A percentile compares a stretch with the other conserved stretches of the same genome.
These are phyloP conservation scores for Amphipoea lucens DNA, from an alignment of 2,888 invertebrate species.

Conservation along the genomic window DNA sequence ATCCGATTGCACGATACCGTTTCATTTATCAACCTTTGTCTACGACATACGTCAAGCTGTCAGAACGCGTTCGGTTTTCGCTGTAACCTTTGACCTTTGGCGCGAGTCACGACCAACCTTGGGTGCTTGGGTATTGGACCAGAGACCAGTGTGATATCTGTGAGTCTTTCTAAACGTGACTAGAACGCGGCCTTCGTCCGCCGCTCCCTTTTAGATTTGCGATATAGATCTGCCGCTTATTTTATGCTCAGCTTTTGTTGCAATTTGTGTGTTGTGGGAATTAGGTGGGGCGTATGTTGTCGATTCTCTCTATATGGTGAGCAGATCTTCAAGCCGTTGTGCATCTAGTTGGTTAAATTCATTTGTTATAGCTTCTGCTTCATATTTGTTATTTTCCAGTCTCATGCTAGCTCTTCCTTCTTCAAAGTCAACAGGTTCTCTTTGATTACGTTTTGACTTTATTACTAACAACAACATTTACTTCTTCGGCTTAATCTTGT, in stretches of 20 bases:
- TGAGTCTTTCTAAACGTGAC: constrained; percentile 87
- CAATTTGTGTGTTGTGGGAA: constrained; percentile 72
- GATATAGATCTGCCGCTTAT: constrained; percentile 79
- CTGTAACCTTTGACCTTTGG: constrained; percentile 83
- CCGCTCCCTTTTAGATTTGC: constrained; percentile 84
- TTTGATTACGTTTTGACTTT: neutral
- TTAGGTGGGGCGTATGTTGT: constrained; percentile 51
- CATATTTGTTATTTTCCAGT: no score
- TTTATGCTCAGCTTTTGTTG: constrained; percentile 74
- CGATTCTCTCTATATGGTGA: constrained; percentile 16
- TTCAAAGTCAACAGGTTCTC: neutral
- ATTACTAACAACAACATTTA: constrained; percentile 2
- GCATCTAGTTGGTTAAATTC: neutral
- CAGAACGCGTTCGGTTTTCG: constrained; percentile 79
- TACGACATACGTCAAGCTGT: constrained; percentile 80
- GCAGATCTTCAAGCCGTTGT: neutral
- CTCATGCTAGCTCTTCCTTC: neutral
- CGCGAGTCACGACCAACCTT: constrained; percentile 85
- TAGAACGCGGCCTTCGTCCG: constrained; percentile 82
- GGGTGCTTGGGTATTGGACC: constrained; percentile 76
- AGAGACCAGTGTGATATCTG: constrained; percentile 60
- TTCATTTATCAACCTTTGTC: constrained; percentile 70
- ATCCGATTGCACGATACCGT: constrained; percentile 62
- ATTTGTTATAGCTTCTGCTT: neutral
- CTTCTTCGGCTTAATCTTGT: neutral